Base-by-base conservation (phyloP, 2,888 invertebrate species). In the Synergus gifuensis region DNA sequence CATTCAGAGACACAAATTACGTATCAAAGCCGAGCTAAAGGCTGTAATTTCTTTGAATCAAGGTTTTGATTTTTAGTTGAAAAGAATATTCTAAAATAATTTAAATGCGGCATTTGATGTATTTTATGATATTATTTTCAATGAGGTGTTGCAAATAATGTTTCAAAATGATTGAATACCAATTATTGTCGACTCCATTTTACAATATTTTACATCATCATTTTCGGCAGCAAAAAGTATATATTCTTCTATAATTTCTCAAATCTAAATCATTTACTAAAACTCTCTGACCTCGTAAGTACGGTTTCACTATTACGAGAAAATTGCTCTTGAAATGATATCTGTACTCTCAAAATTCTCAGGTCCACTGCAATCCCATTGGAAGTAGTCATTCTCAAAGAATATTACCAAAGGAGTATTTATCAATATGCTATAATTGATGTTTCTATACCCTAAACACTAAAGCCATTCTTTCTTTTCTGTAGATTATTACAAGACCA, bases 401-500 rank as follows among this genome's bases (percentile, higher is more conserved):
- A 18, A 54, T 69, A 58, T 36, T 73, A 54, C 16, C 54, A n/a
- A 40, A 54, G 36, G 14, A 62, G 54, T 40, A 73, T 58, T 54
- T 40, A 18, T 40, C 73, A 28, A 73, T 54, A 36, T n/a, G n/a
- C 16, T 22, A n/a, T 49, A 16, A 69, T 18, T 22, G 28, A 16
- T n/a, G 5, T 36, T 0, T n/a, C 62, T 63, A 63, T 36, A 14
- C 40, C 36, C 40, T 5, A 40, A 64, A 5, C 36, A 44, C 66
- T 44, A 18, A 66, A 18, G n/a, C n/a, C 49, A 18, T 54, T 40
- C 36, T 73, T 4, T n/a, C 36, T 54, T 54, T 18, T 73, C 12
- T 40, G n/a, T n/a, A 11, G 40, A 73, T 36, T 36, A 73, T 36
- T 73, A 73, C 54, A 73, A 73, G 54, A 54, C 49, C 36, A 73